A percentile compares a stretch with the other conserved stretches of the same genome.
phyloP scores from a whole-genome alignment of 2,113 vertebrate genomes.

The Lasiurus borealis region DNA sequence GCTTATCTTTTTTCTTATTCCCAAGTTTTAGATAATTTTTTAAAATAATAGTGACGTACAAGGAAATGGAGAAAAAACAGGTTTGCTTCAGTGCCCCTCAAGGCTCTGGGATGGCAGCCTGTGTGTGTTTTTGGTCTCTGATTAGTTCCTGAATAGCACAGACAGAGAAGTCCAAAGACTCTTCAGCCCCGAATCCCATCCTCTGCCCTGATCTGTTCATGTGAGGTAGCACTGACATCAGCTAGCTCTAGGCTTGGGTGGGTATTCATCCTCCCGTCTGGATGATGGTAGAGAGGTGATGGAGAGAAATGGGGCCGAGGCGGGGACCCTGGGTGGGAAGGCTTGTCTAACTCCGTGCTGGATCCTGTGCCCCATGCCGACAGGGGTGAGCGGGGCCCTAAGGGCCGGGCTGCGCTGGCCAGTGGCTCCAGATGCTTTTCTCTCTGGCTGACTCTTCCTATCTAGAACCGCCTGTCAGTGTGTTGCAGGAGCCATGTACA shows the following conservation, averaged over 20 bases:
- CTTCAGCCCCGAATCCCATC: background rate
- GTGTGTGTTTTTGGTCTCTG: background rate
- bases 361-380: background rate
- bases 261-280: background rate
- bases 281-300: background rate
- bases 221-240: background rate
- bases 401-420: fast-evolving
- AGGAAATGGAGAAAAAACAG: background rate
- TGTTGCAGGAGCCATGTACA: slow-evolving; percentile 98
- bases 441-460: background rate
- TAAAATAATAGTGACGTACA: slow-evolving; percentile 8
- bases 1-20: background rate
- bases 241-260: background rate
- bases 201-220: background rate
- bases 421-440: fast-evolving
- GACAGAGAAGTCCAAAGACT: background rate
- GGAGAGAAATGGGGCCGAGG: background rate
- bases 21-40: slow-evolving; percentile 40
- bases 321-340: background rate
- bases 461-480: slow-evolving; percentile 87
- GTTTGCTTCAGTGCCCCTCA: background rate
- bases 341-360: background rate
- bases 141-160: background rate
- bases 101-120: background rate
- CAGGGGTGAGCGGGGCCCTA: background rate